A percentile compares a stretch with the other conserved stretches of the same genome.
Evolutionary conservation across 1,140 invertebrate species (phyloP).

Genomic region (Apis cerana): DNA sequence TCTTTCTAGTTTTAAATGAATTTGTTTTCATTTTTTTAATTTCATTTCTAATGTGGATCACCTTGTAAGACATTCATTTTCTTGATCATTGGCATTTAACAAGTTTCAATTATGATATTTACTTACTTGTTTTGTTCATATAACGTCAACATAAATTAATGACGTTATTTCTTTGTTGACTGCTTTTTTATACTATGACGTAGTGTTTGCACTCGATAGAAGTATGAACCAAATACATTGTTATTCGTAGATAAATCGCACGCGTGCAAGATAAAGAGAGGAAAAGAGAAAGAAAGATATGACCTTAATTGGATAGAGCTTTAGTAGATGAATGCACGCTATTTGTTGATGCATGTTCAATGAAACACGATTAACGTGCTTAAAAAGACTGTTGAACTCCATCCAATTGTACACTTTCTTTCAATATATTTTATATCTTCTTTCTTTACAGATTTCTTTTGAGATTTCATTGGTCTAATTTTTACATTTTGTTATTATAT

Average conservation of each 20-base stretch:
- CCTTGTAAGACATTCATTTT: neutral
- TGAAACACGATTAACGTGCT: constrained; percentile 34
- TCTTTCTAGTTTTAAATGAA: neutral
- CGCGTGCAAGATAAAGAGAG: neutral
- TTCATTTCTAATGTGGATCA: neutral
- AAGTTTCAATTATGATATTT: neutral
- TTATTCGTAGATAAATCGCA: neutral
- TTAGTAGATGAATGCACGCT: constrained; percentile 38
- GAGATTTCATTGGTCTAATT: too few species aligned
- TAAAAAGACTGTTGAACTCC: constrained; percentile 12
- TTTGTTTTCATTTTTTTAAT: neutral
- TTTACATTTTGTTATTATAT: too few species aligned
- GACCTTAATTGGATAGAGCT: constrained; percentile 52
- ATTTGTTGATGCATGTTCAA: constrained; percentile 45
- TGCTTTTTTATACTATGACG: neutral
- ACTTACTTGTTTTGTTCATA: neutral
- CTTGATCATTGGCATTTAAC: neutral
- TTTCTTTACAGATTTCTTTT: neutral
- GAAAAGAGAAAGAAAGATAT: constrained; percentile 1
- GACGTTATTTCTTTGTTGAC: neutral
- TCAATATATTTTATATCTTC: neutral
- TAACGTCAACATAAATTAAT: neutral
- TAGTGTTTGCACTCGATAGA: neutral
- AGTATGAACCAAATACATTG: neutral
- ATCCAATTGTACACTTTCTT: constrained; percentile 10